Evolutionary conservation across 2,797 vertebrate species (phyloP), one percentile per base, ranked within the genome.

Genomic region (Hippopotamyrus pictus): DNA sequence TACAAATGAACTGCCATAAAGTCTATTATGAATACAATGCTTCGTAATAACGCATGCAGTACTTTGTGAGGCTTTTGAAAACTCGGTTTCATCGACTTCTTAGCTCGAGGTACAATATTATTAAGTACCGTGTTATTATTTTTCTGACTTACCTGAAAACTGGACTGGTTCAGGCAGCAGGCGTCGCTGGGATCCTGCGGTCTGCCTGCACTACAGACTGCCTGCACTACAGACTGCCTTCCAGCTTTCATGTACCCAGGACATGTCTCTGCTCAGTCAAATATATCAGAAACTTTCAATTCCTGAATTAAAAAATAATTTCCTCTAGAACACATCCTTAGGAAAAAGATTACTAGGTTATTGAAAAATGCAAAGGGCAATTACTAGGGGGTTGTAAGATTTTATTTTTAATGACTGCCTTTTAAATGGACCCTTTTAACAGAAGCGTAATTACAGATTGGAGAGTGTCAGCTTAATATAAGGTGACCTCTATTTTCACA

Each of bases 351-450:
- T 85, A 85, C 48, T 48, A 85, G 46, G 82, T 85, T 85, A 50
- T 48, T 85, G 82, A 85, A 48, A 84, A 85, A 85, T 85, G 44
- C n/a, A 85, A 85, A 85, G 82, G 82, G 82, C 44, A 85, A 50
- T 85, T 85, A 85, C 48, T 85, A 85, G 69, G 69, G 33, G 33
- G 69, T 76, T 76, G 69, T 76, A 76, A 85, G 82, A 85, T 48
- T 85, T 85, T 48, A 14, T 51, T 85, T 85, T 85, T 85, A 85
- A 85, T 85, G 44, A 51, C 44, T 51, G 25, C 46, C 82, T 85
- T 48, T 85, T 85, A 85, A 85, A 85, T 48, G 82, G 44, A 85
- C 44, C 82, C 44, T 12, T 51, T 25, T 85, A 85, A 85, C 44
- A 85, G 44, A 7, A 50, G 82, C 3, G 12, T 85, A 85, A 85